Percentiles rank a stretch among this genome's conserved stretches.
phyloP scores from a whole-genome alignment of 2,888 invertebrate species.

The Lycophotia porphyrea region DNA sequence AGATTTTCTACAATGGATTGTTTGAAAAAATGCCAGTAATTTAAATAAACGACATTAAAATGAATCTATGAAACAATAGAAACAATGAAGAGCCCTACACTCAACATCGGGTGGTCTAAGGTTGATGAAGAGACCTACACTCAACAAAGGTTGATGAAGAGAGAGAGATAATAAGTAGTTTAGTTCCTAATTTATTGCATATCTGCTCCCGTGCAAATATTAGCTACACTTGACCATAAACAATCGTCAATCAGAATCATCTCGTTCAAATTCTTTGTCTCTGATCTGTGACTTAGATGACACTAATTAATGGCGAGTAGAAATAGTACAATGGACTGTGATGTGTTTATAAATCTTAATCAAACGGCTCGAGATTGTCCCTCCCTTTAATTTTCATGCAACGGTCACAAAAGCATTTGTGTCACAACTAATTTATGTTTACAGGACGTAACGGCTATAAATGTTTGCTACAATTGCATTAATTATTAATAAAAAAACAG shows the following conservation, averaged over 20 bases:
- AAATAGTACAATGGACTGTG: slow-evolving; percentile 59
- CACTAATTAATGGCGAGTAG: slow-evolving; percentile 52
- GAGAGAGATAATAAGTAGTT: too few species aligned
- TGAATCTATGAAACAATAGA: background rate
- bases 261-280: slow-evolving; percentile 47
- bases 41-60: background rate
- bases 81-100: too few species aligned
- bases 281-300: slow-evolving; percentile 47
- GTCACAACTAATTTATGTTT: slow-evolving; percentile 43
- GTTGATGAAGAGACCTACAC: too few species aligned
- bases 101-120: too few species aligned
- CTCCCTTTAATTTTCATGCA: slow-evolving; percentile 60
- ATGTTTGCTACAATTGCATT: slow-evolving; percentile 14
- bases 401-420: slow-evolving; percentile 45
- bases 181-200: background rate
- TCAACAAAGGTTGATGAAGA: too few species aligned
- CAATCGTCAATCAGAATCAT: slow-evolving; percentile 39
- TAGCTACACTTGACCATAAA: background rate
- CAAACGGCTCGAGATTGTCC: slow-evolving; percentile 51
- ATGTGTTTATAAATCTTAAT: slow-evolving; percentile 65
- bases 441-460: slow-evolving; percentile 44
- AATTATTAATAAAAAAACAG: background rate
- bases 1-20: background rate
- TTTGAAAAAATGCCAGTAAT: background rate
- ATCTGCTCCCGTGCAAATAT: background rate